A percentile compares a stretch with the other conserved stretches of the same genome.
phyloP scores from a whole-genome alignment of 2,888 invertebrate genomes.

The Charanyca ferruginea region DNA sequence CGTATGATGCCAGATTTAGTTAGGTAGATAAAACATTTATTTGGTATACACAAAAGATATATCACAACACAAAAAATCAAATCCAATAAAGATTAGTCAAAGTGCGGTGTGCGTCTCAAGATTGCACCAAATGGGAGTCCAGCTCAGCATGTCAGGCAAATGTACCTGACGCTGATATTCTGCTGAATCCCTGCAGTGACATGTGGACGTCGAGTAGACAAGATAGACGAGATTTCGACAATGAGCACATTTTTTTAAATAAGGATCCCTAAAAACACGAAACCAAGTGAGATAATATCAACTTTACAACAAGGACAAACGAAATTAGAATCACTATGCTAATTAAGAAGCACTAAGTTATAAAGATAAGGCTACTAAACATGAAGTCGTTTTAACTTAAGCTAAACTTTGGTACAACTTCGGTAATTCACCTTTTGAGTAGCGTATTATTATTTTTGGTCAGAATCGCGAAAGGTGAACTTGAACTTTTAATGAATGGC shows the following conservation, averaged over 20 bases:
- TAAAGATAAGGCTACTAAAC: conserved; percentile 30
- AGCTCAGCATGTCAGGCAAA: too few relatives aligned
- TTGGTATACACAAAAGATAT: too few relatives aligned
- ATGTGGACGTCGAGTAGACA: too few relatives aligned
- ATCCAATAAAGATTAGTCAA: too few relatives aligned
- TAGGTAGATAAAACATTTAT: too few relatives aligned
- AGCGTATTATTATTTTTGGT: conserved; percentile 25
- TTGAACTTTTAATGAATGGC: conserved; percentile 21
- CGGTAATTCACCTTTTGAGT: conserved; percentile 17
- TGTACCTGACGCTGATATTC: too few relatives aligned
- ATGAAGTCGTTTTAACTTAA: conserved; percentile 32
- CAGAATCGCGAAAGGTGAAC: not conserved
- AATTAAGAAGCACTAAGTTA: conserved; percentile 35
- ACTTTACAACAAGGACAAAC: conserved; percentile 3
- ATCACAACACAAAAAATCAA: too few relatives aligned
- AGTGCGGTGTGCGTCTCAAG: too few relatives aligned
- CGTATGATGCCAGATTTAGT: too few relatives aligned
- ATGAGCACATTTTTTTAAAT: not conserved
- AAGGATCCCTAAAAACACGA: conserved; percentile 7
- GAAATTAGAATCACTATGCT: conserved; percentile 24
- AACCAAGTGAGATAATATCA: not conserved
- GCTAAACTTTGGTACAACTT: conserved; percentile 31
- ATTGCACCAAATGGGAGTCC: too few relatives aligned
- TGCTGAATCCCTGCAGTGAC: too few relatives aligned
- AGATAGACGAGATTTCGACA: not conserved